These are phyloP conservation scores for Myotis vivesi DNA, from an alignment of 2,797 vertebrate species.

Conservation along the genomic window DNA sequence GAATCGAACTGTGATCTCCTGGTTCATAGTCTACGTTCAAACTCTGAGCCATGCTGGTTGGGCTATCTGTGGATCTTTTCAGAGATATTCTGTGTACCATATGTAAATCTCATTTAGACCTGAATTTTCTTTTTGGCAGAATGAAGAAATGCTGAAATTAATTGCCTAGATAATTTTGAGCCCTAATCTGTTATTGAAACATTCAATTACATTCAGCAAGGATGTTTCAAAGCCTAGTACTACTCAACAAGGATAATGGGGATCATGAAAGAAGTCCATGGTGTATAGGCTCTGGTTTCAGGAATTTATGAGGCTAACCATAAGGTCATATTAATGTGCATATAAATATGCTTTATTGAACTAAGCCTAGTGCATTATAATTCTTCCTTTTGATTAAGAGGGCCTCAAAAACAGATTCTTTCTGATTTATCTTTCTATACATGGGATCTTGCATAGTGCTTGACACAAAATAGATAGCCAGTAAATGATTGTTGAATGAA, in stretches of 20 bases:
- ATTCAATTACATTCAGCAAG: background rate
- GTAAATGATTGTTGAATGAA: background rate
- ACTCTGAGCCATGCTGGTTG: too few relatives aligned
- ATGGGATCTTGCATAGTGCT: background rate
- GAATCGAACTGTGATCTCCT: too few relatives aligned
- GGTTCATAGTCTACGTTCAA: too few relatives aligned
- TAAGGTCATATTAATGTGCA: background rate
- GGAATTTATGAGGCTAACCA: background rate
- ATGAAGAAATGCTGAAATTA: background rate
- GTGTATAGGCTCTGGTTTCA: background rate
- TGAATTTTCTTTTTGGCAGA: background rate
- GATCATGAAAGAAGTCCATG: background rate
- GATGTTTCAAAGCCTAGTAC: background rate
- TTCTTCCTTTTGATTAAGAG: background rate
- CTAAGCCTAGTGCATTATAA: background rate
- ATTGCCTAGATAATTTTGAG: slow-evolving; percentile 35
- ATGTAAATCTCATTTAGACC: background rate
- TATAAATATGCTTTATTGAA: background rate
- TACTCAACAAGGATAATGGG: background rate
- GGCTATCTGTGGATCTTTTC: background rate
- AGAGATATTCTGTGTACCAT: background rate
- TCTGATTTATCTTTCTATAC: background rate
- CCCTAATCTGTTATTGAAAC: background rate
- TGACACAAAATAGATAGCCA: background rate
- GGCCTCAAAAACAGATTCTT: background rate